Evolutionary conservation across 2,888 invertebrate species (phyloP), one percentile per base, ranked within the genome.

Genomic region (Himalopsyche tibetana): DNA sequence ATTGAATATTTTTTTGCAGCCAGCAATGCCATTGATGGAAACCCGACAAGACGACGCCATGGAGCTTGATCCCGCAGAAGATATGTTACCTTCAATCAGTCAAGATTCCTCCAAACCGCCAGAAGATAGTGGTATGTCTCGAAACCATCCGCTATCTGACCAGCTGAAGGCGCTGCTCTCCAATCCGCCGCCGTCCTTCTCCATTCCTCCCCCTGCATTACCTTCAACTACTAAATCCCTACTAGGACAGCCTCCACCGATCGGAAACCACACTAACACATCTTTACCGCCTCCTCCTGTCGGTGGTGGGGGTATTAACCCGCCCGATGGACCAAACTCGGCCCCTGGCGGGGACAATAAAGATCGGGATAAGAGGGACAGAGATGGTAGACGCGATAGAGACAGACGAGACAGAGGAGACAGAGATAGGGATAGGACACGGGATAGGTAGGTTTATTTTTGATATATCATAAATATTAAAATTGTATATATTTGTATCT

Each of bases 61-160:
- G 96, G 97, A 97, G 89, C 94, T 97, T 74, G 97, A 97, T 91
- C 95, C 95, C 91, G 95, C 95, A 86, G 94, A 91, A 87, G 92
- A 93, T 55, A 89, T 88, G 5, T 89, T 90, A 88, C 89, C 90
- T 55, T 74, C 74, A 15, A 74, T 74, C 12, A 74, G 5, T 36
- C 36, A 36, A 36, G 74, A 82, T 86, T 94, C 95, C 88, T 90
- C 90, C 9, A 84, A 84, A 89, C 89, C 88, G 88, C 87, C 89
- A 15, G 90, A 91, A 88, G 90, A 89, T 80, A 91, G 89, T 83
- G 89, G 90, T 88, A 84, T 89, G 86, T 6, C 74, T 19, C 74
- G 74, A 36, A 89, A 90, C 56, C 90, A 91, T 88, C 89, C 92
- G 38, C 92, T 92, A 86, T 93, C 94, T 84, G 93, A 93, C 88